Base-by-base conservation (phyloP, 2,888 invertebrate genomes). In the Pandemis corylana region DNA sequence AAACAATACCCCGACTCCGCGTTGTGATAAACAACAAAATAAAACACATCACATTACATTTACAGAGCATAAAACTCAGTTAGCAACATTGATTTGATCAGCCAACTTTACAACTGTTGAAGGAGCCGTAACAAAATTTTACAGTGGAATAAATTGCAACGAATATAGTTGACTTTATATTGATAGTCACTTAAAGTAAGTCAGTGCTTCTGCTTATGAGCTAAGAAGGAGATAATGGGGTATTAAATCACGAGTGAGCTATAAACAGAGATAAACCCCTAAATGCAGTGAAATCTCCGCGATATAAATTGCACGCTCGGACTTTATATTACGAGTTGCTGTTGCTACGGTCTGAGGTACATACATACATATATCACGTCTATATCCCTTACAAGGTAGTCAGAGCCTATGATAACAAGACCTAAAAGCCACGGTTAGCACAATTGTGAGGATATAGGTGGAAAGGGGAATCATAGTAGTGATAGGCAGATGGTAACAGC, bases 191-290 rank as follows among this genome's bases (percentile, higher is more conserved):
- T 13, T 49, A 71, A 65, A 72, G 66, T 61, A 72, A 49, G 56
- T 44, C 44, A 20, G 59, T 13, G n/a, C 66, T 56, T 36, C 44
- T 13, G n/a, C 66, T 56, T 36, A 56, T 65, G 64, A 64, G 46
- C 65, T 65, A 59, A 49, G 71, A 41, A 59, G 59, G 15, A 66
- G 46, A 67, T 51, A 72, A 72, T 67, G 66, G 66, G 13, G 41
- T 49, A 67, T 72, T 67, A 66, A 72, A 72, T 72, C 72, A 67
- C 61, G 49, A 66, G 72, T 66, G 65, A 56, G 66, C 72, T 61
- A 72, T 72, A 72, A 72, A 72, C 66, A 61, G 59, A 41, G 49
- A 61, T 67, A 67, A 72, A 61, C 49, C 72, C 49, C 61, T 72
- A 61, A 71, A 72, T 67, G 72, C 72, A 72, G 61, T 41, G 59